Evolutionary conservation across 2,113 vertebrate species (phyloP), one percentile per base, ranked within the genome.

Genomic region (Lepidothrix coronata): DNA sequence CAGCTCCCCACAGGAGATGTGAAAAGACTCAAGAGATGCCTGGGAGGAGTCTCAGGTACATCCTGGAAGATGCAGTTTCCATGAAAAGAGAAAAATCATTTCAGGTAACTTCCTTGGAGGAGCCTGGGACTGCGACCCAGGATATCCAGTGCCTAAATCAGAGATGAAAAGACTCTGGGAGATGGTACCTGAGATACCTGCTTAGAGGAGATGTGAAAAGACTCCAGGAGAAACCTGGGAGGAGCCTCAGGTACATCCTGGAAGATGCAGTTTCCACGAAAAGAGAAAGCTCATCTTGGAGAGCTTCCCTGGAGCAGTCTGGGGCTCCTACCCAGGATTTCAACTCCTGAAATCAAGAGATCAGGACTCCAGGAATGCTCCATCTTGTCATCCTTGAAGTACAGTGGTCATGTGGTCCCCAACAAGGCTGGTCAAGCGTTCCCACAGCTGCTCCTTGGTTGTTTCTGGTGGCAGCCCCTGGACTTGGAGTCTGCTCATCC

Each of bases 341-440:
- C 33, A 54, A 27, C 18, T 67, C 33, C 31, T 44, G 68, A 66
- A 74, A 74, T 52, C 44, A 44, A 44, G 44, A 75, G 52, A 33
- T 48, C 62, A 83, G 30, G 21, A 89, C n/a, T 70, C 48, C 55
- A 55, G 41, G 55, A 83, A 70, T 5, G 48, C 41, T 48, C 21
- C 30, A 39, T 30, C 39, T 30, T 35, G 41, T 48, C 20, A 61
- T 31, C 55, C 67, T 39, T 70, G 48, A 54, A 62, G 54, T 46
- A 21, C 0, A 0, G 27, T 12, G 23, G 23, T 15, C 31, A 54
- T 0, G 4, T 3, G 11, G 11, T n/a, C 35, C 52, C 49, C 35
- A 55, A 1, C 21, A 43, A 58, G 46, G 31, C 39, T 43, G 30
- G 24, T 28, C 31, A 76, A 35, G 59, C 73, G 23, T 14, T 48